Conservation (phyloP, 2,888 invertebrate species). For the Drosophila macrothrix region DNA sequence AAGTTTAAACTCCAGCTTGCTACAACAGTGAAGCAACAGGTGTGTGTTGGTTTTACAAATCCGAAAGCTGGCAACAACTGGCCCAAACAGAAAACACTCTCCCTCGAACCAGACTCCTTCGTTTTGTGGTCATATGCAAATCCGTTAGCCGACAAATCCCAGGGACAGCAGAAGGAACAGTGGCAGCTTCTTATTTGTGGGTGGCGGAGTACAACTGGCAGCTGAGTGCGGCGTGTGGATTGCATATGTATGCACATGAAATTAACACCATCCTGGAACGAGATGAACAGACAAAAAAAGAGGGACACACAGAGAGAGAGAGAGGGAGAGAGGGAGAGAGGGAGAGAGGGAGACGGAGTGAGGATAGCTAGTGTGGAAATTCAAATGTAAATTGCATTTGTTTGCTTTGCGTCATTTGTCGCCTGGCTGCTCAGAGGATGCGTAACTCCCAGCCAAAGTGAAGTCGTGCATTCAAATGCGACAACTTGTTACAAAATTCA, state of each 20-base stretch:
- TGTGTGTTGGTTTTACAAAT: not conserved
- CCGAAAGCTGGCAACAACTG: constrained; percentile 6
- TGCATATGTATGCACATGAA: constrained; percentile 11
- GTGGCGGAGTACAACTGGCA: not conserved
- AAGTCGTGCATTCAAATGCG: constrained; percentile 36
- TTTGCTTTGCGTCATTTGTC: constrained; percentile 58
- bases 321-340: too few species aligned
- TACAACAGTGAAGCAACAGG: not conserved
- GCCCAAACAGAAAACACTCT: constrained; percentile 5
- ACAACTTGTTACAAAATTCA: constrained; percentile 45
- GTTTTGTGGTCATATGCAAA: constrained; percentile 11
- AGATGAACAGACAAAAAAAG: not conserved
- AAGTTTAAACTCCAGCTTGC: not conserved
- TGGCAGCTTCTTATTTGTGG: constrained; percentile 12
- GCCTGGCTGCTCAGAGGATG: constrained; percentile 37
- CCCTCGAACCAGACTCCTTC: not conserved
- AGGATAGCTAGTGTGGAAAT: not conserved
- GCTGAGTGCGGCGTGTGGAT: not conserved
- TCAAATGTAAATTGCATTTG: constrained; percentile 59
- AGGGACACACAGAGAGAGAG: not conserved
- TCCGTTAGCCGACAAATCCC: constrained; percentile 1
- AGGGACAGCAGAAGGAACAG: not conserved
- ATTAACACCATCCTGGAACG: constrained; percentile 2
- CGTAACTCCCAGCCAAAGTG: constrained; percentile 7
- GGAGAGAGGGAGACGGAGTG: not conserved